Base-by-base conservation (phyloP, 2,113 vertebrate genomes). In the Chaetodon auriga region DNA sequence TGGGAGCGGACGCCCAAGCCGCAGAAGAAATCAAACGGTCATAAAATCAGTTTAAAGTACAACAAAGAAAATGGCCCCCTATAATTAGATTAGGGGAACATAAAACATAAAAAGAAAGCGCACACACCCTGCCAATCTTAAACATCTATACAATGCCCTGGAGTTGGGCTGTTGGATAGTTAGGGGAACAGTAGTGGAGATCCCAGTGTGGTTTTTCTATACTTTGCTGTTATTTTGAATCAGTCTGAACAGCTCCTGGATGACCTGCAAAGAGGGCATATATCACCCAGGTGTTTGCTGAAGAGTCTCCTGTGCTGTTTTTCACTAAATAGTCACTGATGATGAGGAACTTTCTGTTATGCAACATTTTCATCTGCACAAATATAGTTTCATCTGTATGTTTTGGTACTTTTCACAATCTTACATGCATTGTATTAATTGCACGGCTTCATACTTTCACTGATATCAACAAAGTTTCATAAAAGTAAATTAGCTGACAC, bases 1-100 rank as follows among this genome's bases (percentile, higher is more conserved):
- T 92, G 92, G 93, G 93, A 96, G 93, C 75, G 89, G 91, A 91
- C 86, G 90, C 87, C 87, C 89, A 86, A 90, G 75, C 90, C 93
- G 72, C 92, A 93, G 90, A 83, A 88, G 81, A 93, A 96, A 92
- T 94, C 92, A 94, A 94, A 93, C 80, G 87, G 88, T 84, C 81
- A 92, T 94, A 92, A 96, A 96, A 95, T 90, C 80, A 73, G 92
- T 92, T 92, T 87, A 79, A 94, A 90, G 72, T 91, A 86, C 89
- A 89, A 92, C 87, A 91, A 90, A 92, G 86, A 88, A 84, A 78
- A 80, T 46, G 48, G 10, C 55, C 61, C 63, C 58, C 81, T 88
- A 14, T 93, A 91, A 93, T 92, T 89, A 88, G 81, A 89, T 90
- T 82, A 92, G 65, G 62, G 61, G 76, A 83, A 85, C 45, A 75